These are phyloP conservation scores for Stichodactyla mertensii DNA, from an alignment of 64 coral and sea anemone genomes.

Conservation along the genomic window DNA sequence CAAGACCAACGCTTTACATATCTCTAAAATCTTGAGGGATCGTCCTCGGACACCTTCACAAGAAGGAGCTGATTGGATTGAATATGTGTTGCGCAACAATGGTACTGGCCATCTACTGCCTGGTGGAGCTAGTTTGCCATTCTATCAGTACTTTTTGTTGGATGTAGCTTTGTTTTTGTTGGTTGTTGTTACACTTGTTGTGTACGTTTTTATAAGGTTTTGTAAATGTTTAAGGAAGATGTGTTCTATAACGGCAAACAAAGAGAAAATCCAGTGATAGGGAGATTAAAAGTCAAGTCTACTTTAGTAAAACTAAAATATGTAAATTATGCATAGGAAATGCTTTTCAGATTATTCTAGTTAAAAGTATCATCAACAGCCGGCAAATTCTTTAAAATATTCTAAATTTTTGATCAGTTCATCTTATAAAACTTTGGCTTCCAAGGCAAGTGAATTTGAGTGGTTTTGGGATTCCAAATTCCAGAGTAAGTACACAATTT, in stretches of 20 bases:
- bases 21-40: constrained; percentile 2
- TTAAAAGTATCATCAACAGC: too few species aligned
- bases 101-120: constrained; percentile 14
- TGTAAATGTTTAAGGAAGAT: background rate
- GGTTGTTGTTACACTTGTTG: background rate
- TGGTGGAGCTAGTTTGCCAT: background rate
- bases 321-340: too few species aligned
- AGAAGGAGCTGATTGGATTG: constrained; percentile 26
- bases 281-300: too few species aligned
- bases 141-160: constrained; percentile 25
- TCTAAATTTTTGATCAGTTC: too few species aligned
- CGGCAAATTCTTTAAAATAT: too few species aligned
- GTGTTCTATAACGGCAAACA: background rate
- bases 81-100: constrained; percentile 19
- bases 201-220: background rate
- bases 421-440: too few species aligned
- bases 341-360: too few species aligned
- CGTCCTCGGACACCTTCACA: background rate
- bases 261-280: background rate
- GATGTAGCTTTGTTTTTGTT: constrained; percentile 7
- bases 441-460: too few species aligned
- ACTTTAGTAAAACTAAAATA: too few species aligned
- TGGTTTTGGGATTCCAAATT: too few species aligned
- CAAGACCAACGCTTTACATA: background rate
- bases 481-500: too few species aligned